Evolutionary conservation across 1,140 invertebrate species (phyloP).

Genomic region (Drosophila tristis): DNA sequence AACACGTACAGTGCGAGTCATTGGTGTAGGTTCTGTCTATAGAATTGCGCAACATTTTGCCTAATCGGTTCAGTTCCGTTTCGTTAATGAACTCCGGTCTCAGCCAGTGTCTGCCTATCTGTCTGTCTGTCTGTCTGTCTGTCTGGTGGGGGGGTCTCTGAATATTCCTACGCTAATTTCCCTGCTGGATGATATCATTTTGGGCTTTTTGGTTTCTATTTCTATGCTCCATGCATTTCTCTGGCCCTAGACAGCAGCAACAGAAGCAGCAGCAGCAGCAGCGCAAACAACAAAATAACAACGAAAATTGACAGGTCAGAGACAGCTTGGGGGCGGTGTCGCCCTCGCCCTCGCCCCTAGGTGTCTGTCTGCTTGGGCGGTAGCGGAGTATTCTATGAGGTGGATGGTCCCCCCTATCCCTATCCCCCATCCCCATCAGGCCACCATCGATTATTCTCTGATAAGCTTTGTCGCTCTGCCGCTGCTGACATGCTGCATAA

Average conservation of each 20-base stretch:
- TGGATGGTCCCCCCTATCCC: not conserved
- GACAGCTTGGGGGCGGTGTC: constrained; percentile 12
- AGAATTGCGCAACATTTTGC: no score
- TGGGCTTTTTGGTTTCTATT: constrained; percentile 9
- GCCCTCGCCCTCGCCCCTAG: no score
- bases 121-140: no score
- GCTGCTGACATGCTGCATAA: constrained; percentile 62
- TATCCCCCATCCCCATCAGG: not conserved
- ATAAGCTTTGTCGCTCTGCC: constrained; percentile 43
- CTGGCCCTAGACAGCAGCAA: no score
- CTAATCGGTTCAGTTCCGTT: no score
- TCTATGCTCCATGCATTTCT: constrained; percentile 34
- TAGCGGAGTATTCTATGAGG: not conserved
- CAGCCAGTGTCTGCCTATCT: no score
- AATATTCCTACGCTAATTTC: not conserved
- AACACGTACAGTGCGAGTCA: no score
- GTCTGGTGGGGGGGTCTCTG: no score
- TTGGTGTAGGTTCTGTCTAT: no score
- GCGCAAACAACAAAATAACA: constrained; percentile 52
- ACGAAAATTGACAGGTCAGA: constrained; percentile 72
- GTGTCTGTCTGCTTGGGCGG: constrained; percentile 13
- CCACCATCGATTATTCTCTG: constrained; percentile 70
- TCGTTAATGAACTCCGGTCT: no score
- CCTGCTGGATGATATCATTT: constrained; percentile 11
- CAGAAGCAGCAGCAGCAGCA: no score